Percentiles rank a stretch among this genome's conserved stretches.
phyloP scores from a whole-genome alignment of 64 coral and sea anemone genomes.

The Trachythela sp. region DNA sequence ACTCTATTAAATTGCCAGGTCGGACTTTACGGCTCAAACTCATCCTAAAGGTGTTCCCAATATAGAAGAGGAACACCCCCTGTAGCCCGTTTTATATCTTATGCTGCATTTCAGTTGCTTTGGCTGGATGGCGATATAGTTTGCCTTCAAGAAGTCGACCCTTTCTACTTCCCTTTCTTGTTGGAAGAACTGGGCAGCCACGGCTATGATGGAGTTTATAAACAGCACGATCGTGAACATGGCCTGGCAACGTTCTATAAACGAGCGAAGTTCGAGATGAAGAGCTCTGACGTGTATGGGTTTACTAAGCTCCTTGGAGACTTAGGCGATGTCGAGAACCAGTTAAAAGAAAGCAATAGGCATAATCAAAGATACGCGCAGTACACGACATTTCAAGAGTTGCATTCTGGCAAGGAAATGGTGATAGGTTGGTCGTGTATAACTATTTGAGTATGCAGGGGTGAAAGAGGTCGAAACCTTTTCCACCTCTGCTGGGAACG shows the following conservation, averaged over 20 bases:
- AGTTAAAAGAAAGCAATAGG: neutral
- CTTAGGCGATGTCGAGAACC: neutral
- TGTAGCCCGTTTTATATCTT: neutral
- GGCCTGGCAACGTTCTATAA: constrained; percentile 2
- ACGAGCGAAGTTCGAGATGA: neutral
- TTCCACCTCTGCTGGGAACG: too few species aligned
- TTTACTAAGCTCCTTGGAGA: neutral
- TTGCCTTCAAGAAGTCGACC: neutral
- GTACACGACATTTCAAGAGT: neutral
- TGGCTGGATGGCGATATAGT: neutral
- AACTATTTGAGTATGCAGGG: too few species aligned
- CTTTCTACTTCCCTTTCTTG: neutral
- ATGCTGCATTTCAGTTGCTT: neutral
- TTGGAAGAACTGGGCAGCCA: neutral
- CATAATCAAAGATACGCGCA: neutral
- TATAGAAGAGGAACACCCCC: neutral
- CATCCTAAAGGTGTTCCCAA: neutral
- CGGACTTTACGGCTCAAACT: too few species aligned
- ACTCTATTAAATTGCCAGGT: too few species aligned
- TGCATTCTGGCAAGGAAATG: neutral
- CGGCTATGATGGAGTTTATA: neutral
- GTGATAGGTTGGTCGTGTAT: neutral
- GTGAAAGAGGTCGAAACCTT: too few species aligned
- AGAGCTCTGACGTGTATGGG: neutral
- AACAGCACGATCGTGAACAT: neutral